phyloP scores from a whole-genome alignment of 2,113 vertebrate genomes.

The Phrynocephalus versicolor region DNA sequence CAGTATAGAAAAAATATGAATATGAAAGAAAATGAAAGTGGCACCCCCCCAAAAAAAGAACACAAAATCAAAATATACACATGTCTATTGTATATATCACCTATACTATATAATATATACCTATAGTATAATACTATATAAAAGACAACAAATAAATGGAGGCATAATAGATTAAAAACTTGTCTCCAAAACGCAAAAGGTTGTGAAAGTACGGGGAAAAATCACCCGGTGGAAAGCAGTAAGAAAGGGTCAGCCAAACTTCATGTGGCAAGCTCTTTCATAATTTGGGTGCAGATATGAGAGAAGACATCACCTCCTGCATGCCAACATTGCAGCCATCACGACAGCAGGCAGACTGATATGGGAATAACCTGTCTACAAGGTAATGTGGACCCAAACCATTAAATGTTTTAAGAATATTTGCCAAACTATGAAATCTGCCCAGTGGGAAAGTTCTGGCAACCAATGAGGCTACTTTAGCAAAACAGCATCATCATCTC shows the following conservation, averaged over 20 bases:
- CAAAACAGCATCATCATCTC: neutral
- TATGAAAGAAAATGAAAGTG: no score
- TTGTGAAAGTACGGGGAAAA: neutral
- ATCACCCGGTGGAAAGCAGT: neutral
- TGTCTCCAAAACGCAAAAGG: neutral
- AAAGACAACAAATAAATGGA: neutral
- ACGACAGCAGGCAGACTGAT: neutral
- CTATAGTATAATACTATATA: neutral
- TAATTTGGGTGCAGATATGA: neutral
- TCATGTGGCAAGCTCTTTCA: neutral
- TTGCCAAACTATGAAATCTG: neutral
- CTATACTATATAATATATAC: no score
- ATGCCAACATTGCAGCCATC: neutral
- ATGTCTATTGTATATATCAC: neutral
- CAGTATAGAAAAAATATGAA: no score
- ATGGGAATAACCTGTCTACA: neutral
- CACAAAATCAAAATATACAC: no score
- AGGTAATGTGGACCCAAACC: neutral
- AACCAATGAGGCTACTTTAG: neutral
- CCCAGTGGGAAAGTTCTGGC: neutral
- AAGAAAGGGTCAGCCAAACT: neutral
- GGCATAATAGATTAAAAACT: neutral
- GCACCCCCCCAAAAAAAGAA: no score
- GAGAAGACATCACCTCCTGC: neutral
- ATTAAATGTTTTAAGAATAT: neutral